Base-by-base conservation (phyloP, 2,888 invertebrate genomes). In the Busseola fusca region DNA sequence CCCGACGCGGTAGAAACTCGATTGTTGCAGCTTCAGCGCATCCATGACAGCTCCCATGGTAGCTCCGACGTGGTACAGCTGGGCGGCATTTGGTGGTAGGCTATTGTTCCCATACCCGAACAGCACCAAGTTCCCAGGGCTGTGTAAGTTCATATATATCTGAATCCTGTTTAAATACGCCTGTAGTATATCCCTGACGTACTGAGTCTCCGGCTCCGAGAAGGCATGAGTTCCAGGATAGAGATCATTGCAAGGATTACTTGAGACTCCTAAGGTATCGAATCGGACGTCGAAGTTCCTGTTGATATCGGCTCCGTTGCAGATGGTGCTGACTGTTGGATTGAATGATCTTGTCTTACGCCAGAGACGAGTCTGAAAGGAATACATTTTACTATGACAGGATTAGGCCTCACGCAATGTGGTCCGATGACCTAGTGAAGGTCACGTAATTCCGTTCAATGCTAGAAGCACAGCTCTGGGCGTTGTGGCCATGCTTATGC, bases 61-160 rank as follows among this genome's bases (percentile, higher is more conserved):
- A 0, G 90, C 86, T 0, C 85, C 92, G 0, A 92, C 89, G 14
- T 85, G 84, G 69, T 91, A 88, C n/a, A 93, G 27, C 12, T 88
- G 82, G 21, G 52, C 45, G 12, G 9, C 59, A 30, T 77, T 74
- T 1, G 30, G 25, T 12, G 96, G 96, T 79, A 95, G 84, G 1
- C 87, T 90, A 57, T 83, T 80, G 63, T 86, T 79, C 0, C 90
- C 91, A 18, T 77, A 88, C 0, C 86, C 89, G 52, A 85, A 91
- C 4, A 91, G 78, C 7, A 97, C 85, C 83, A 95, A 96, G 80
- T 96, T 94, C 52, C 97, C 97, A 85, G 96, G 97, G 5, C 97
- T 97, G 89, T 98, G 98, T 48, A 98, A 92, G 10, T 97, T 96
- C 59, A 98, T 86, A 88, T 97, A 98, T 75, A 97, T 92, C 78